phyloP scores from a whole-genome alignment of 2,797 vertebrate genomes.

The Sebastes minor region DNA sequence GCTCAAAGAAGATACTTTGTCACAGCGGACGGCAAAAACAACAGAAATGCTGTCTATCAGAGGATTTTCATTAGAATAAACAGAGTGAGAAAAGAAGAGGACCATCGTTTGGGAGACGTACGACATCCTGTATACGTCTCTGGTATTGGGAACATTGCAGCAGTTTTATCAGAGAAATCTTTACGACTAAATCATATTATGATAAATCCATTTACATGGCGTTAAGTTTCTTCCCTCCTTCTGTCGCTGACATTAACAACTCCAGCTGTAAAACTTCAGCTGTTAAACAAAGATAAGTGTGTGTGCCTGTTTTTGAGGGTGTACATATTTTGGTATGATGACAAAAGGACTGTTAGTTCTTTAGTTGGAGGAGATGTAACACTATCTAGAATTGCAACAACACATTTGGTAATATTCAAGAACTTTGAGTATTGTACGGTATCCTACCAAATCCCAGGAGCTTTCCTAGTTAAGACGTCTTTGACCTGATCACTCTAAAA shows the following conservation, averaged over 20 bases:
- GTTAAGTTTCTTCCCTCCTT: constrained; percentile 6
- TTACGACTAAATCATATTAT: constrained; percentile 2
- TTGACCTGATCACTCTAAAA: neutral
- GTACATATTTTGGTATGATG: neutral
- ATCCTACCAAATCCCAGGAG: neutral
- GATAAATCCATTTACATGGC: constrained; percentile 8
- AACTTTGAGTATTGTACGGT: neutral
- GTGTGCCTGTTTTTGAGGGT: constrained; percentile 5
- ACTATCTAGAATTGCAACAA: neutral
- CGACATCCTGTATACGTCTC: neutral
- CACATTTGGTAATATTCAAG: neutral
- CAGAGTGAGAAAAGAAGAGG: constrained; percentile 12
- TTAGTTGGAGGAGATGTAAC: neutral
- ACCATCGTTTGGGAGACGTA: constrained; percentile 10
- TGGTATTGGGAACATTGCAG: neutral
- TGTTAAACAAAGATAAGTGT: constrained; percentile 24
- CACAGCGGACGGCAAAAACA: neutral
- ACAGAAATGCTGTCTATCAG: neutral
- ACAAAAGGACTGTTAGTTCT: neutral
- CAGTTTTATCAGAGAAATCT: constrained; percentile 17
- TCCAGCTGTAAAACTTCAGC: neutral
- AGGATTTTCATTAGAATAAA: constrained; percentile 17
- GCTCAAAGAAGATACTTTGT: neutral
- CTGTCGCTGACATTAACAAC: constrained; percentile 10
- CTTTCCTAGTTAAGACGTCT: neutral